Evolutionary conservation across 2,797 vertebrate species (phyloP).

Genomic region (Anniella stebbinsi): DNA sequence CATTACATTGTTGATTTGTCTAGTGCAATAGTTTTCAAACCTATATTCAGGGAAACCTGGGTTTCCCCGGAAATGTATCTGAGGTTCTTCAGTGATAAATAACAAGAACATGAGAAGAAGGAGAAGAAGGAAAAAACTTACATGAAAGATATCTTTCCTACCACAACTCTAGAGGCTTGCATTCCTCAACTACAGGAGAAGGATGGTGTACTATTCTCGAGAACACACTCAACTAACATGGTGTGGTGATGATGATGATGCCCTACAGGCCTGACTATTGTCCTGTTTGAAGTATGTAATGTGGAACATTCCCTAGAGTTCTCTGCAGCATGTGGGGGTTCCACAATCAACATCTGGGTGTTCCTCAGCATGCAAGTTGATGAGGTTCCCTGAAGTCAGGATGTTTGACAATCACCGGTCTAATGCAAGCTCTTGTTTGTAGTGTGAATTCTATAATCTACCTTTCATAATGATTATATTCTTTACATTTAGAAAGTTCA

Average conservation of each 20-base stretch:
- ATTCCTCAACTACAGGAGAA: too few species aligned
- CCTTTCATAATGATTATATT: background rate
- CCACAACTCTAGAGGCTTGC: fast-evolving
- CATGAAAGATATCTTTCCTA: background rate
- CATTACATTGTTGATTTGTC: background rate
- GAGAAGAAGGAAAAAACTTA: background rate
- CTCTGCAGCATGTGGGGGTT: background rate
- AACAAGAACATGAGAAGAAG: background rate
- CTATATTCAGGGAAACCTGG: background rate
- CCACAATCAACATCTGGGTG: background rate
- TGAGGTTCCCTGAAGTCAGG: background rate
- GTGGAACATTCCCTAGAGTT: background rate
- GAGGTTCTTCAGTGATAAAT: background rate
- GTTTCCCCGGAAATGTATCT: background rate
- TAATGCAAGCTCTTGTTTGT: background rate
- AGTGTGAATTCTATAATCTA: background rate
- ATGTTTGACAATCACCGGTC: background rate
- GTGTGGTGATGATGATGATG: background rate
- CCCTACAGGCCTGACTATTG: background rate
- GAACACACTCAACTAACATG: background rate
- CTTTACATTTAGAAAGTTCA: conserved; percentile 3
- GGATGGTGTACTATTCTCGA: too few species aligned
- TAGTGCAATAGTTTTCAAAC: background rate
- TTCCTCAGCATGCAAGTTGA: background rate
- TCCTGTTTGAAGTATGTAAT: background rate